Evolutionary conservation across 2,888 invertebrate genomes (phyloP), one percentile per base, ranked within the genome.

Genomic region (Latheticus oryzae): DNA sequence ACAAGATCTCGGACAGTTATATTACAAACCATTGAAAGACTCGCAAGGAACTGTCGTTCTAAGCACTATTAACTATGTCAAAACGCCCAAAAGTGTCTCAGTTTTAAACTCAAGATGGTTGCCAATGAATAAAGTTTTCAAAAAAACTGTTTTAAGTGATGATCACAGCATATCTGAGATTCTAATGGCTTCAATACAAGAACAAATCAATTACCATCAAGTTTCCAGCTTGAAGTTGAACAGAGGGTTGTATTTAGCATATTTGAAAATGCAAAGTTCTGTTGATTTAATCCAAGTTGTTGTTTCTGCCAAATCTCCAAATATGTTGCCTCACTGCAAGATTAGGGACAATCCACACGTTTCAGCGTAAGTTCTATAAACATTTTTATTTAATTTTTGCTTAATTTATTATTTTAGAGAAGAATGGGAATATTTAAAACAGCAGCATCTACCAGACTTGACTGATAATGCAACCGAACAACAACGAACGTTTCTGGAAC

Each of bases 271-370:
- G 83, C 94, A 95, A 76, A 95, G 95, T 66, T 96, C 97, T 1
- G 94, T 98, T 51, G 97, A 97, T 77, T 87, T 93, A 58, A 92
- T 97, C 33, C 89, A 95, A 71, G 89, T 98, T 5, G 90, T 98
- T 33, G 97, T 97, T 13, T 94, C 96, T 0, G 87, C 91, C 47
- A 91, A 93, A 72, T 88, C 93, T 1, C 98, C 98, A 2, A 98
- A 97, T 77, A 93, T 97, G 66, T 85, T 98, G 64, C 98, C 98
- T 0, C 93, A 96, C 76, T 91, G 91, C 62, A 92, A 94, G 77
- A 88, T 98, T 23, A 82, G 98, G 58, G 93, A 95, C 66, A 97
- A 97, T 80, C 92, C 97, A 1, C 97, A 97, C 75, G 93, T 99
- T 0, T 96, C 96, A 7, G 91, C 91, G 93, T 93, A 80, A 85